These are phyloP conservation scores for Siderastrea siderea DNA, from an alignment of 92 coral and sea anemone species.

Conservation along the genomic window DNA sequence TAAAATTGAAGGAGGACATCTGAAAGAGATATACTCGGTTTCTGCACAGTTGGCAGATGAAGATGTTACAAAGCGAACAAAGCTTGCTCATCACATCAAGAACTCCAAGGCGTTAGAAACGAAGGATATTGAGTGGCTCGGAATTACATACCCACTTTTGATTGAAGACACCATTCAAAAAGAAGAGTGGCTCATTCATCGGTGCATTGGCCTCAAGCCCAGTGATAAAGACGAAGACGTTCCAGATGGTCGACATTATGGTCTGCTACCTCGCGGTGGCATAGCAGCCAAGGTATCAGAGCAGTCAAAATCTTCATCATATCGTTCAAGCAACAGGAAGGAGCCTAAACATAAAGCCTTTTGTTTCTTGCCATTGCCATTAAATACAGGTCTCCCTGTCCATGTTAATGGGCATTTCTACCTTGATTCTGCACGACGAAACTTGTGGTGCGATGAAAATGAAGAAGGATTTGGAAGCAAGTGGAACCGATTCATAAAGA, in stretches of 20 bases:
- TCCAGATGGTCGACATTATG: constrained; percentile 78
- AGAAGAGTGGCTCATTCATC: constrained; percentile 85
- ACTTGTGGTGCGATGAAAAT: constrained; percentile 81
- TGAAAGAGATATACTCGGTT: constrained; percentile 62
- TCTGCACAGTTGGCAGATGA: constrained; percentile 56
- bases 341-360: constrained; percentile 60
- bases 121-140: constrained; percentile 58
- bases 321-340: no score
- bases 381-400: constrained; percentile 80
- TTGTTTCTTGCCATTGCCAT: constrained; percentile 90
- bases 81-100: constrained; percentile 61
- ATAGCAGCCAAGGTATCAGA: constrained; percentile 78
- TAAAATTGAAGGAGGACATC: constrained; percentile 56
- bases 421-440: constrained; percentile 90
- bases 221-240: constrained; percentile 12
- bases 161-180: constrained; percentile 50
- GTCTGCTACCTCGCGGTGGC: constrained; percentile 94
- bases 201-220: constrained; percentile 59
- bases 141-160: constrained; percentile 69
- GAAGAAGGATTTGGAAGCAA: constrained; percentile 62
- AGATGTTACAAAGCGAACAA: constrained; percentile 41
- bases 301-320: neutral
- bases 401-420: constrained; percentile 94
- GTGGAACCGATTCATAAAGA: constrained; percentile 87
- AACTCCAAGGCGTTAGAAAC: constrained; percentile 49